Conservation (phyloP, 2,797 vertebrate genomes). For the Sebastes nivosus region DNA sequence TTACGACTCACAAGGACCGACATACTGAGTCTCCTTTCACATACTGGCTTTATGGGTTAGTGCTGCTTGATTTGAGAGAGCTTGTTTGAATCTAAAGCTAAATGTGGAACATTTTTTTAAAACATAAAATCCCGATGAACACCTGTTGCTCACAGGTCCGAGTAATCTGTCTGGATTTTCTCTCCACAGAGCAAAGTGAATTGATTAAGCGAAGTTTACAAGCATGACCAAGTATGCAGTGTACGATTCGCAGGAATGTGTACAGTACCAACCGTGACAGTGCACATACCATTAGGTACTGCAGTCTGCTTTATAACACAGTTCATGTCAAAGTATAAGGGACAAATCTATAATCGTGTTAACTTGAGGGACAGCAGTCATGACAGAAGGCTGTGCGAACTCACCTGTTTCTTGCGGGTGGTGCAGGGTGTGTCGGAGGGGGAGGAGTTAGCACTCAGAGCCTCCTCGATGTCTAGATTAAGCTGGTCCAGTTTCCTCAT, state of each 20-base stretch:
- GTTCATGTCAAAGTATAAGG: not conserved
- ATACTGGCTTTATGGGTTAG: conserved; percentile 2
- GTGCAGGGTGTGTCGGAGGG: conserved; percentile 82
- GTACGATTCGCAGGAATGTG: conserved; percentile 61
- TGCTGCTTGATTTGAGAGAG: not conserved
- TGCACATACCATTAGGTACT: conserved; percentile 28
- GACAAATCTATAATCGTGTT: not conserved
- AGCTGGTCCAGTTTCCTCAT: conserved; percentile 90
- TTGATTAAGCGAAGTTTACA: conserved; percentile 67
- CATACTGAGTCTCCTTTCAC: not conserved
- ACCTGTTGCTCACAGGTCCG: conserved; percentile 64
- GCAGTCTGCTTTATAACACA: conserved; percentile 4
- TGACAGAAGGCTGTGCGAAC: conserved; percentile 33
- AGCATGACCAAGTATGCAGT: conserved; percentile 74
- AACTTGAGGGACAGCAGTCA: not conserved
- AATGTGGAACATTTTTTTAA: conserved; percentile 3
- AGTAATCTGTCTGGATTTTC: conserved; percentile 60
- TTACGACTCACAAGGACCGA: conserved; percentile 18
- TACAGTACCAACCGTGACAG: conserved; percentile 49
- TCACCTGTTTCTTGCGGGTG: conserved; percentile 80
- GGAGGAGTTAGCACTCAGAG: conserved; percentile 85
- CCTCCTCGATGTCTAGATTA: conserved; percentile 90
- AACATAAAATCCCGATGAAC: conserved; percentile 31
- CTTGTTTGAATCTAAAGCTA: conserved; percentile 18
- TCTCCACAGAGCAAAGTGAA: conserved; percentile 62